Conservation (phyloP, 2,113 vertebrate species). For the Tauraco erythrolophus region DNA sequence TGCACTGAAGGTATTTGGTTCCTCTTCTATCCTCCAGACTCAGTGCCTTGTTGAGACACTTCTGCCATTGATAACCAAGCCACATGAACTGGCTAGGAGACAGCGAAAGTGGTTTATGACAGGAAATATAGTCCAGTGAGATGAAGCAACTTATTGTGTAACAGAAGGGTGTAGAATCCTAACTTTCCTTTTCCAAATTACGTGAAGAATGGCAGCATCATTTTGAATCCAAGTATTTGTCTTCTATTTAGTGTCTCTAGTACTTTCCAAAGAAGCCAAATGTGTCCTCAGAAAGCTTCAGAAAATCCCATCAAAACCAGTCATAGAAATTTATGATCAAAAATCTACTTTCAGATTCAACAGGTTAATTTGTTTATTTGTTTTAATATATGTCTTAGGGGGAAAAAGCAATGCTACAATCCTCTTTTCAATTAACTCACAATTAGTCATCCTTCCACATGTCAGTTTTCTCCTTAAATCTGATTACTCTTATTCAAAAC, state of each 20-base stretch:
- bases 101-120: not conserved
- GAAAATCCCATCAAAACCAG: not conserved
- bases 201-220: accelerated
- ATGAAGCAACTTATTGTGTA: not conserved
- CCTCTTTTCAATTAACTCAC: not conserved
- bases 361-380: not conserved
- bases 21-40: not conserved
- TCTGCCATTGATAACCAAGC: not conserved
- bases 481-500: not conserved
- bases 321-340: not conserved
- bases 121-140: not conserved
- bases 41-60: not conserved
- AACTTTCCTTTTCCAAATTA: not conserved
- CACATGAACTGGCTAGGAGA: not conserved
- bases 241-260: not conserved
- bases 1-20: not conserved
- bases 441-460: not conserved
- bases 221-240: not conserved
- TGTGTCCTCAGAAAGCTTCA: not conserved
- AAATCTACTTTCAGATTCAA: not conserved
- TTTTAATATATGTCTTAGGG: not conserved
- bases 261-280: not conserved
- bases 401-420: not conserved
- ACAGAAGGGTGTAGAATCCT: not conserved
- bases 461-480: not conserved